Evolutionary conservation across 2,888 invertebrate species (phyloP).

Genomic region (Ommatoiulus sabulosus): DNA sequence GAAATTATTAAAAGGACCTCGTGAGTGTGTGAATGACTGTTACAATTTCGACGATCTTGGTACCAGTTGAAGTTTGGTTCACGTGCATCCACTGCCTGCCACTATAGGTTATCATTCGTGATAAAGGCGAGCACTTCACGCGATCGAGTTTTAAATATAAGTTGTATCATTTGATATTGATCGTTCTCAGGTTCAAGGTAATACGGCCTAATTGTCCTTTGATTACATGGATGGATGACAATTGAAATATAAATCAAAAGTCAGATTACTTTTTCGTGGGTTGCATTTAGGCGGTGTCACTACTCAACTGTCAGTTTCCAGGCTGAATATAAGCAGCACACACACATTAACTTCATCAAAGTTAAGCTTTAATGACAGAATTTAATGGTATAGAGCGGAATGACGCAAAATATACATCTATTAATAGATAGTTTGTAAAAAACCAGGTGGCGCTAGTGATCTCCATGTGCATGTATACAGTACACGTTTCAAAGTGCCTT

Average conservation of each 20-base stretch:
- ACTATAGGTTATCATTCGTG: not conserved
- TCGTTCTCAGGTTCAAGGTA: constrained; percentile 45
- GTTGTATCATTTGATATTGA: constrained; percentile 32
- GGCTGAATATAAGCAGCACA: not conserved
- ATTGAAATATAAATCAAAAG: constrained; percentile 36
- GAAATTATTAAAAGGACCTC: not conserved
- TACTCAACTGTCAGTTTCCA: not conserved
- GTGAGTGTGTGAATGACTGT: not conserved
- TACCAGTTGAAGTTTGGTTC: not conserved
- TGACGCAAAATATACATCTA: not conserved
- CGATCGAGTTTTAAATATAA: constrained; percentile 3
- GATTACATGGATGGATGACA: constrained; percentile 35
- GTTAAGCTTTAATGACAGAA: not conserved
- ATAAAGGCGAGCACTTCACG: not conserved
- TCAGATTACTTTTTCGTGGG: not conserved
- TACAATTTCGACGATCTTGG: not conserved
- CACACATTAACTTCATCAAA: not conserved
- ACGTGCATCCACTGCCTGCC: not conserved
- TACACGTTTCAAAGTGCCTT: too few species aligned
- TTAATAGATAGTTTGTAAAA: too few species aligned
- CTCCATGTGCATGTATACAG: too few species aligned
- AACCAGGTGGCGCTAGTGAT: too few species aligned
- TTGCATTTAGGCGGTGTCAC: not conserved
- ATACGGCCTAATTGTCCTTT: not conserved
- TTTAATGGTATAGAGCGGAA: not conserved